A percentile compares a stretch with the other conserved stretches of the same genome.
phyloP scores from a whole-genome alignment of 2,888 invertebrate species.

The Beris morrisii region DNA sequence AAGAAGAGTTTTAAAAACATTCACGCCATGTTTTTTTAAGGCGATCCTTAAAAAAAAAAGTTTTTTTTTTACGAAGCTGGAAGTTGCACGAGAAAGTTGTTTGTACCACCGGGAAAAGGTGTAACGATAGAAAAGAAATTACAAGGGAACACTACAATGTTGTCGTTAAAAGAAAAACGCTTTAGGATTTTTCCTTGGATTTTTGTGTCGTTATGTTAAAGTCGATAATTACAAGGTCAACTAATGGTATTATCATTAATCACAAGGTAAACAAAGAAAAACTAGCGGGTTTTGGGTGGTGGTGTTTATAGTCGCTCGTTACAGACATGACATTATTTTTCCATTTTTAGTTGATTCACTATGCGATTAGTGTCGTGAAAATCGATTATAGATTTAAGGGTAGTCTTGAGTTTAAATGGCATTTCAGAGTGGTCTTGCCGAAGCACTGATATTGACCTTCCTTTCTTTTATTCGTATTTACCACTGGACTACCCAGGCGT shows the following conservation, averaged over 20 bases:
- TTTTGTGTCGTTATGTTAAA: neutral
- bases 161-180: neutral
- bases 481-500: too few relatives aligned
- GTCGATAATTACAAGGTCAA: conserved; percentile 16
- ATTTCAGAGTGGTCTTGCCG: too few relatives aligned
- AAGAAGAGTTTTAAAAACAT: conserved; percentile 1
- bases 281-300: neutral
- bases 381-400: too few relatives aligned
- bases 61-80: neutral
- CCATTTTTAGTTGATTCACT: too few relatives aligned
- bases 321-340: too few relatives aligned
- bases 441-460: too few relatives aligned
- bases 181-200: too few relatives aligned
- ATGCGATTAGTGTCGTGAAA: too few relatives aligned
- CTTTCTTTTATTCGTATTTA: too few relatives aligned
- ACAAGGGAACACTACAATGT: neutral
- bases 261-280: neutral
- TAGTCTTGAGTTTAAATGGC: too few relatives aligned
- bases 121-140: neutral
- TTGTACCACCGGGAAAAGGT: neutral
- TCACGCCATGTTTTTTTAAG: neutral
- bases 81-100: too few relatives aligned
- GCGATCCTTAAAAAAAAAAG: neutral
- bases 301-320: too few relatives aligned
- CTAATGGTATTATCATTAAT: conserved; percentile 5